These are phyloP conservation scores for Lophius piscatorius DNA, from an alignment of 2,113 vertebrate genomes.

Conservation along the genomic window DNA sequence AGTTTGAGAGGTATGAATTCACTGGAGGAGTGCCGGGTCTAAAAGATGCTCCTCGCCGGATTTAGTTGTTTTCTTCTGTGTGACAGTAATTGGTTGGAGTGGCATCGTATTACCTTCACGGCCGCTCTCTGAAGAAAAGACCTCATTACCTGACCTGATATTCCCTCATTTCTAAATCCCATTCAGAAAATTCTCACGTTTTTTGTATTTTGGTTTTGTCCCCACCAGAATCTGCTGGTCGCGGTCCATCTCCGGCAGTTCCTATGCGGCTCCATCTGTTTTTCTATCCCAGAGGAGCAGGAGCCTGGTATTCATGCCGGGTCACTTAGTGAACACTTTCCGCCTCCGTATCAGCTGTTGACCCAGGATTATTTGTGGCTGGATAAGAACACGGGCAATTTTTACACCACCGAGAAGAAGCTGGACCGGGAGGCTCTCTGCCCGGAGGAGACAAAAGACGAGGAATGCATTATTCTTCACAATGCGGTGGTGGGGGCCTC, in stretches of 20 bases:
- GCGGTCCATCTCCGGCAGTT: constrained; percentile 63
- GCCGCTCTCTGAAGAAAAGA: too few species aligned
- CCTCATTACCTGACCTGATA: too few species aligned
- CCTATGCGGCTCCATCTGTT: constrained; percentile 45
- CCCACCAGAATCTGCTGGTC: constrained; percentile 67
- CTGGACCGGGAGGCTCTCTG: constrained; percentile 78
- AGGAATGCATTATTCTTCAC: constrained; percentile 66
- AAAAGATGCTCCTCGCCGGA: too few species aligned
- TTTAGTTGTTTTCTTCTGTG: too few species aligned
- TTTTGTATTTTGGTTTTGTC: constrained; percentile 26
- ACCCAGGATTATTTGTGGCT: constrained; percentile 67
- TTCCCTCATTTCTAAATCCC: too few species aligned
- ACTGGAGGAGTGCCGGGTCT: background rate
- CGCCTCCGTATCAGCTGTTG: constrained; percentile 74
- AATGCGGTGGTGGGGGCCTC: constrained; percentile 66
- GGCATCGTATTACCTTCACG: too few species aligned
- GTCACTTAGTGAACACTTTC: constrained; percentile 63
- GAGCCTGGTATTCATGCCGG: constrained; percentile 66
- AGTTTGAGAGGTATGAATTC: background rate
- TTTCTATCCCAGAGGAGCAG: constrained; percentile 74
- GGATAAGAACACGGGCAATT: constrained; percentile 70
- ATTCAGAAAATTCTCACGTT: constrained; percentile 15
- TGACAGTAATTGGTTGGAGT: too few species aligned
- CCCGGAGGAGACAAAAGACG: constrained; percentile 53
- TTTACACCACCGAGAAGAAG: constrained; percentile 74